These are phyloP conservation scores for Phortica variegata DNA, from an alignment of 1,140 invertebrate species.

Conservation along the genomic window DNA sequence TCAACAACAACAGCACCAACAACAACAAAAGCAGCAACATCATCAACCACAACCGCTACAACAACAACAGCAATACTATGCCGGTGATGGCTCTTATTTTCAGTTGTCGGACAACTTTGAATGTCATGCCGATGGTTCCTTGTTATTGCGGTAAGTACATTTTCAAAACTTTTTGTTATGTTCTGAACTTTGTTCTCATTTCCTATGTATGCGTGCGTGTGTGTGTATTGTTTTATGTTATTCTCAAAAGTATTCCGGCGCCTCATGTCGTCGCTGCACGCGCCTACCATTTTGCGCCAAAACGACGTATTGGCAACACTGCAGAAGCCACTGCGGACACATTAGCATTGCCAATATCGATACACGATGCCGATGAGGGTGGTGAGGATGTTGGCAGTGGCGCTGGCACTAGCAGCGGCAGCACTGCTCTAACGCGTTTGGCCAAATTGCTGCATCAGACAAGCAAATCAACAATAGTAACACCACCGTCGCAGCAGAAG, in stretches of 20 bases:
- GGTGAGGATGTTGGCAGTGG: slow-evolving; percentile 8
- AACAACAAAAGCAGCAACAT: slow-evolving; percentile 26
- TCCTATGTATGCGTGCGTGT: slow-evolving; percentile 6
- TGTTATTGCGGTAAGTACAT: slow-evolving; percentile 39
- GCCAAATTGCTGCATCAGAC: slow-evolving; percentile 70
- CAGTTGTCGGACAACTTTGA: slow-evolving; percentile 49
- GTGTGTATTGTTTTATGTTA: neutral
- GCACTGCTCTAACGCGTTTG: slow-evolving; percentile 66
- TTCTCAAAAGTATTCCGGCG: slow-evolving; percentile 62
- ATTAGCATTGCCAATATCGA: neutral
- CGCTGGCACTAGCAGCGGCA: slow-evolving; percentile 28
- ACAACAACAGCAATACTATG: slow-evolving; percentile 31
- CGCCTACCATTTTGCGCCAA: slow-evolving; percentile 59
- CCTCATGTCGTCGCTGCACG: slow-evolving; percentile 61
- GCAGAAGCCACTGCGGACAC: slow-evolving; percentile 19
- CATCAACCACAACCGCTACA: slow-evolving; percentile 23
- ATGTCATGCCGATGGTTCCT: slow-evolving; percentile 48
- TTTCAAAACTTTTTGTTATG: too few relatives aligned
- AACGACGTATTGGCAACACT: slow-evolving; percentile 32
- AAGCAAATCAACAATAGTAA: slow-evolving; percentile 34
- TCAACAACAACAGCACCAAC: slow-evolving; percentile 12
- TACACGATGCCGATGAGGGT: neutral
- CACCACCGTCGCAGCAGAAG: slow-evolving; percentile 5
- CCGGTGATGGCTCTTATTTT: slow-evolving; percentile 33
- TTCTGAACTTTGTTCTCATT: too few relatives aligned